Evolutionary conservation across 2,797 vertebrate species (phyloP).

Genomic region (Darevskia mixta): DNA sequence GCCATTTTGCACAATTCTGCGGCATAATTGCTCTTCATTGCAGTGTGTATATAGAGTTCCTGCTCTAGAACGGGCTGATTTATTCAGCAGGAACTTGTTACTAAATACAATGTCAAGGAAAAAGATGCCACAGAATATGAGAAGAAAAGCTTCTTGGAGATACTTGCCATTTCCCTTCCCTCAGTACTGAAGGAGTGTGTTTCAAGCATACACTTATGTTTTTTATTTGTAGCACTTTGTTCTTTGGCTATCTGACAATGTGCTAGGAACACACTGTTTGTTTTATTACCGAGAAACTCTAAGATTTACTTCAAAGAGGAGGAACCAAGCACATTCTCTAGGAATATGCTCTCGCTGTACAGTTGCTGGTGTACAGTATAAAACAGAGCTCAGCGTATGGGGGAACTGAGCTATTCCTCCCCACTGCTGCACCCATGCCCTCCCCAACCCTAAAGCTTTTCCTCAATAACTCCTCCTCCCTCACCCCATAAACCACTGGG

Average conservation of each 20-base stretch:
- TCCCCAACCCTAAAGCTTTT: not conserved
- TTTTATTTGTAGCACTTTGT: slow-evolving; percentile 9
- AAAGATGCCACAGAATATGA: not conserved
- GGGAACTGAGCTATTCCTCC: not conserved
- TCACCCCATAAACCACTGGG: not conserved
- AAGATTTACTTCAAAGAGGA: not conserved
- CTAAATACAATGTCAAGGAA: not conserved
- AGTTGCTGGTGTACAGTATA: not conserved
- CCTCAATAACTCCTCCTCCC: not conserved
- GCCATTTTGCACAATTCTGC: not conserved
- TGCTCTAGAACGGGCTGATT: not conserved
- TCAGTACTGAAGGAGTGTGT: not conserved
- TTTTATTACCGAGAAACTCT: slow-evolving; percentile 8
- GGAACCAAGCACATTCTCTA: not conserved
- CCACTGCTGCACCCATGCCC: not conserved
- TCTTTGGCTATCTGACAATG: slow-evolving; percentile 15
- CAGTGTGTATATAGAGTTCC: not conserved
- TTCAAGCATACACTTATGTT: not conserved
- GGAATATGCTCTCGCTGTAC: not conserved
- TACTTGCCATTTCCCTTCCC: not conserved
- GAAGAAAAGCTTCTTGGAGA: not conserved
- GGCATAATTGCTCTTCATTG: not conserved
- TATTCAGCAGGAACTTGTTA: not conserved
- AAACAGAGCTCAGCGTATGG: not conserved
- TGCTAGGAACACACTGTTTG: slow-evolving; percentile 24